Evolutionary conservation across 2,113 vertebrate genomes (phyloP), one percentile per base, ranked within the genome.

Genomic region (Chionomys nivalis): DNA sequence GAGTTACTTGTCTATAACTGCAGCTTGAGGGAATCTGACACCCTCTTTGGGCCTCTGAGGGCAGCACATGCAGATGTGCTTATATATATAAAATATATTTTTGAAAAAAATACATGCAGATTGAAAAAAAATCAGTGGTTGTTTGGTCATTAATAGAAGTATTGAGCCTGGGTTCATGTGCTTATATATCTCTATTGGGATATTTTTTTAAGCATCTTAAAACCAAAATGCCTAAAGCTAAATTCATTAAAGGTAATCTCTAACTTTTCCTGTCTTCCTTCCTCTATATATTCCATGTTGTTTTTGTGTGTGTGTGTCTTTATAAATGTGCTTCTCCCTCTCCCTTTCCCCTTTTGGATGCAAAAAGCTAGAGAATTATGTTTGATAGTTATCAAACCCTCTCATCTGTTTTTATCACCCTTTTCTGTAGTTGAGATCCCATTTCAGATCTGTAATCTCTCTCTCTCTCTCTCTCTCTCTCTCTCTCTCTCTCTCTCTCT

Each of bases 111-210:
- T 7, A 44, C 4, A 28, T 39, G 6, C 63, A 78, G 49, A 70
- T 78, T 58, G 70, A 90, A 3, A 78, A 78, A 42, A 58, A 89
- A 55, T 66, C 28, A 92, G 66, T 89, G 36, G 19, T 73, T 90
- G n/a, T 72, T 81, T 36, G 33, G 63, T 83, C 86, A 78, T 90
- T 78, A 61, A 19, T 75, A 87, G 63, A 88, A 72, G 86, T 89
- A 61, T 85, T 72, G 36, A 86, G 72, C 70, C 7, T 63, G 49
- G 68, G 58, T 70, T 89, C n/a, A 47, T 70, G 36, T 94, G 47
- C 31, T 24, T 85, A 33, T 5, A 44, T 58, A 78, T 78, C 26
- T 86, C 36, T 28, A 78, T 89, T 63, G 65, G 70, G 70, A 42
- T 95, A 33, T 78, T 68, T 79, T 93, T 90, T 77, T 39, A 8